These are phyloP conservation scores for Falcunculus frontatus DNA, from an alignment of 2,113 vertebrate species.

Conservation along the genomic window DNA sequence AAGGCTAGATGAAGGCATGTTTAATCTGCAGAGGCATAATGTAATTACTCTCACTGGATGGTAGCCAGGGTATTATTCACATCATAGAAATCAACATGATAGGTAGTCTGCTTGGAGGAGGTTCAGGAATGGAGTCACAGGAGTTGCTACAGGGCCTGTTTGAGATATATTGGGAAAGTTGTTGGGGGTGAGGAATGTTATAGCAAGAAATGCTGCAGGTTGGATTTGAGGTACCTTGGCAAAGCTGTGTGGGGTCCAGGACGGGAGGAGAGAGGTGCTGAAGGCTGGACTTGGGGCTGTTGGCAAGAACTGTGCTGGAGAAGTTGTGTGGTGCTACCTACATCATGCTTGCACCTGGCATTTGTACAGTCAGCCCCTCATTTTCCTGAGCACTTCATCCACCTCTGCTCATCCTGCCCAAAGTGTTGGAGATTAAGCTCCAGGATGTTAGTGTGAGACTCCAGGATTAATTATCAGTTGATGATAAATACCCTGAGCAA, in stretches of 20 bases:
- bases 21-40: slow-evolving; percentile 55
- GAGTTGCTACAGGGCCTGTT: slow-evolving; percentile 61
- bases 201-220: slow-evolving; percentile 48
- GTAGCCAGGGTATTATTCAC: slow-evolving; percentile 54
- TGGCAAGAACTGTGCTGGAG: slow-evolving; percentile 30
- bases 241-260: slow-evolving; percentile 54
- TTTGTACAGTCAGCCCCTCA: slow-evolving; percentile 8
- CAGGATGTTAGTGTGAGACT: neutral
- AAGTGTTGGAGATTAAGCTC: neutral
- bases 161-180: slow-evolving; percentile 56
- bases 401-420: neutral
- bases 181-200: slow-evolving; percentile 50
- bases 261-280: slow-evolving; percentile 7
- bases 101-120: slow-evolving; percentile 60
- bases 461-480: neutral
- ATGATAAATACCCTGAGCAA: neutral
- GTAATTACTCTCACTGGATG: slow-evolving; percentile 52
- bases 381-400: neutral
- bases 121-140: slow-evolving; percentile 62
- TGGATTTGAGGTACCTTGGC: slow-evolving; percentile 51
- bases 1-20: slow-evolving; percentile 29
- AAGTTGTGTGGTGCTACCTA: slow-evolving; percentile 52
- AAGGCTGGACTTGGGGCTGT: slow-evolving; percentile 43
- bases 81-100: slow-evolving; percentile 53
- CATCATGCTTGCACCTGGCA: slow-evolving; percentile 33